Evolutionary conservation across 2,797 vertebrate species (phyloP), one percentile per base, ranked within the genome.

Genomic region (Sebastes steindachneri): DNA sequence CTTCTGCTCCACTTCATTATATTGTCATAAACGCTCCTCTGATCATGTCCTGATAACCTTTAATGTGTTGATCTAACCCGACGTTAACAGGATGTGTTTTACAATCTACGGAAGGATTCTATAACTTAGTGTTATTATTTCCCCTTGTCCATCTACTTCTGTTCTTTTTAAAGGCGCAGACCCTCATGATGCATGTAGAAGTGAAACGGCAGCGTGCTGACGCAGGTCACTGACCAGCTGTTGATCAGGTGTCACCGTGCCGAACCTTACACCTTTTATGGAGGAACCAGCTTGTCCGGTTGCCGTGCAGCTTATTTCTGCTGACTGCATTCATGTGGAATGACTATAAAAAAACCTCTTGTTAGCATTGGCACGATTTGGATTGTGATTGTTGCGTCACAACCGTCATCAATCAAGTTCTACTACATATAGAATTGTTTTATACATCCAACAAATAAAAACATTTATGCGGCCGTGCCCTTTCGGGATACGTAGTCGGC

Each of bases 281-380:
- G 58, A 23, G 68, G 85, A 94, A 94, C 92, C 89, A 86, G 92
- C 87, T 85, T 10, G 58, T 90, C 92, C 64, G 72, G 88, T 93
- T 92, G 64, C 63, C 21, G 45, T 10, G 55, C 10, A 3, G 35
- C n/a, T 72, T 55, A 74, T 68, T 75, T 84, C 62, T 71, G 28
- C 33, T 41, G 62, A 55, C 75, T 77, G 33, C 41, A 67, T 19
- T 6, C 48, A 11, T 2, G 25, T 45, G 48, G 37, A 83, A 68
- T 1, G 0, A 54, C 29, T 17, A 19, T 8, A 45, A 28, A 17
- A 26, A 53, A 17, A 26, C 26, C 17, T 71, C n/a, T n/a, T 0
- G n/a, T 71, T 58, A 60, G 37, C 54, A 4, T 31, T 41, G 59
- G 67, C 31, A 45, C 7, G 3, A 23, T 51, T 48, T 60, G 58